These are phyloP conservation scores for Lagocephalus sceleratus DNA, from an alignment of 2,797 vertebrate species.

Conservation along the genomic window DNA sequence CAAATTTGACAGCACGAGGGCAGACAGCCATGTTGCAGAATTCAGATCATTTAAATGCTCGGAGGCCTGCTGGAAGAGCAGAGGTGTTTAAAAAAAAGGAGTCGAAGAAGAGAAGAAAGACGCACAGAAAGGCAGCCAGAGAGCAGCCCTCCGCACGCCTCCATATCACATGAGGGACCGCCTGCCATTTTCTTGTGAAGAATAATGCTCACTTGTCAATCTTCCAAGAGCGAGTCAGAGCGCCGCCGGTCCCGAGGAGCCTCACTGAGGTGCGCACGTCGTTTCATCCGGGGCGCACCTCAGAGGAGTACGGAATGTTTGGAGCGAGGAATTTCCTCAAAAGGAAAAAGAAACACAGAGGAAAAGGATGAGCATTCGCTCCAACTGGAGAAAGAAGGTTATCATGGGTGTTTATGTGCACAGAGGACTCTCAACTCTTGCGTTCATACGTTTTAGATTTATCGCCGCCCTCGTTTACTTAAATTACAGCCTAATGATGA, in stretches of 20 bases:
- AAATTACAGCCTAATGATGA: slow-evolving; percentile 64
- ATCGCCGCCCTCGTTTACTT: slow-evolving; percentile 69
- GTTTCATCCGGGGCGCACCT: slow-evolving; percentile 74
- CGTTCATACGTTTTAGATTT: slow-evolving; percentile 47
- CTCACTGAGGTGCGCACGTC: slow-evolving; percentile 74
- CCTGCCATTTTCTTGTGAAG: slow-evolving; percentile 72
- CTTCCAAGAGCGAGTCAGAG: slow-evolving; percentile 70
- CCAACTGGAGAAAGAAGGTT: slow-evolving; percentile 8
- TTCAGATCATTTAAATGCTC: slow-evolving; percentile 80
- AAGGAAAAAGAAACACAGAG: slow-evolving; percentile 42
- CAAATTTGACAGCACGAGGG: slow-evolving; percentile 74
- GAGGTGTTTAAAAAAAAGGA: slow-evolving; percentile 58
- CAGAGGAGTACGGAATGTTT: slow-evolving; percentile 59
- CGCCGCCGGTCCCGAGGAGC: slow-evolving; percentile 63
- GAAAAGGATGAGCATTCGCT: slow-evolving; percentile 24
- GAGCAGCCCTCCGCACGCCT: slow-evolving; percentile 66
- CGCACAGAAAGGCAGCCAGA: slow-evolving; percentile 53
- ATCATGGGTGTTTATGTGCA: neutral
- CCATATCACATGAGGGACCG: slow-evolving; percentile 69
- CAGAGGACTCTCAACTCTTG: slow-evolving; percentile 28
- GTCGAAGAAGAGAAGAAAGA: slow-evolving; percentile 31
- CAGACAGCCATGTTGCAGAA: slow-evolving; percentile 75
- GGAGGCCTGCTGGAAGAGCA: slow-evolving; percentile 68
- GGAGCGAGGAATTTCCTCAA: slow-evolving; percentile 50
- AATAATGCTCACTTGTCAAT: slow-evolving; percentile 80